A percentile compares a stretch with the other conserved stretches of the same genome.
These are phyloP conservation scores for Sinohyriopsis cumingii DNA, from an alignment of 2,888 invertebrate species.

Conservation along the genomic window DNA sequence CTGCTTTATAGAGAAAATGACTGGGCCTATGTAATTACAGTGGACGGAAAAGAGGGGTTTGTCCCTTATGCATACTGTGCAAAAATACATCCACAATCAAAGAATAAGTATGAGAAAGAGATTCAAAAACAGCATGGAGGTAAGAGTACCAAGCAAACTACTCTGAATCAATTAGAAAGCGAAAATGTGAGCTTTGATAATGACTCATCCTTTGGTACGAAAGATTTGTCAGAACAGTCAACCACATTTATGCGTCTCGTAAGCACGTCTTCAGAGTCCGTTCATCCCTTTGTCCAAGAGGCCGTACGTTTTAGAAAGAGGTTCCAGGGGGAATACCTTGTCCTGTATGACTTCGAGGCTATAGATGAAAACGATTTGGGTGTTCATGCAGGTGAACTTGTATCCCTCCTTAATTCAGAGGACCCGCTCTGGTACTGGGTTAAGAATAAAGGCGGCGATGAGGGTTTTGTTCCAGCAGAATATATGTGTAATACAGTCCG, in stretches of 20 bases:
- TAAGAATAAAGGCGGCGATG: constrained; percentile 90
- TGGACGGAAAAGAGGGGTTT: constrained; percentile 92
- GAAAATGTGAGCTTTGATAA: background rate
- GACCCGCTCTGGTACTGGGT: constrained; percentile 99
- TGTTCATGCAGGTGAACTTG: constrained; percentile 94
- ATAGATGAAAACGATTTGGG: constrained; percentile 95
- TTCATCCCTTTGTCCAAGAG: constrained; percentile 5
- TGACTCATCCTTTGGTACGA: too few relatives aligned
- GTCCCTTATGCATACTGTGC: constrained; percentile 86
- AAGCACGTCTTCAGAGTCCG: too few relatives aligned
- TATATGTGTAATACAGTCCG: constrained; percentile 86
- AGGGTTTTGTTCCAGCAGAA: constrained; percentile 95
- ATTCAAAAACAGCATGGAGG: background rate
- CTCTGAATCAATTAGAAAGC: background rate
- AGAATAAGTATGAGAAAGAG: background rate
- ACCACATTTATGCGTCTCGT: too few relatives aligned
- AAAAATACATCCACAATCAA: constrained; percentile 7
- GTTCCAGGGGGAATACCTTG: constrained; percentile 84
- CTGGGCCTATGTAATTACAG: constrained; percentile 96
- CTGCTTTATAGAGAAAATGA: constrained; percentile 95
- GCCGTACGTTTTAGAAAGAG: constrained; percentile 21
- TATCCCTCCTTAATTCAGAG: constrained; percentile 94
- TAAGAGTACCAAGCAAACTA: background rate
- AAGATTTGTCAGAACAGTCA: too few relatives aligned
- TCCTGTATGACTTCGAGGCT: constrained; percentile 90